Percentiles rank a stretch among this genome's conserved stretches.
Conservation (phyloP, 1,140 invertebrate genomes). For the Ptiloglossa arizonensis region DNA sequence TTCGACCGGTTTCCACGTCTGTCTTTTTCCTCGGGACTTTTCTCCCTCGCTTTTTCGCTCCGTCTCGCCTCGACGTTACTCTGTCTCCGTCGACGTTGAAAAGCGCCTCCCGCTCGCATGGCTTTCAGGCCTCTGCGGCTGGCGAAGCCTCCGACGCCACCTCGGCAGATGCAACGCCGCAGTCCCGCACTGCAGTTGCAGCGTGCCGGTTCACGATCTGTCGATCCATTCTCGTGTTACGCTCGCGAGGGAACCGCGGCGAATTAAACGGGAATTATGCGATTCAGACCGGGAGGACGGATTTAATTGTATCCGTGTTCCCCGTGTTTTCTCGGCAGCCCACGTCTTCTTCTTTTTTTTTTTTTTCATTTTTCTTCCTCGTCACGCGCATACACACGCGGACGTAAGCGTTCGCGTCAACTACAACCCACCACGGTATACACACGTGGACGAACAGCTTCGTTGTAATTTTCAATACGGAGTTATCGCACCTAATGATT, state of each 20-base stretch:
- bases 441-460: too few species aligned
- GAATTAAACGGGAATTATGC: slow-evolving; percentile 24
- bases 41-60: slow-evolving; percentile 13
- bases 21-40: slow-evolving; percentile 40
- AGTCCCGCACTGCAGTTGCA: slow-evolving; percentile 77
- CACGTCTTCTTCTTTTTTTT: too few species aligned
- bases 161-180: slow-evolving; percentile 70
- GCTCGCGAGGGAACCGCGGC: neutral
- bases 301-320: slow-evolving; percentile 9
- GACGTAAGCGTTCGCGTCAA: too few species aligned
- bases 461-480: too few species aligned
- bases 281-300: slow-evolving; percentile 2
- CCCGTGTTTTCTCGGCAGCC: too few species aligned
- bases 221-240: slow-evolving; percentile 5
- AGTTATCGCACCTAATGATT: too few species aligned
- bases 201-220: slow-evolving; percentile 42
- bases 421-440: too few species aligned
- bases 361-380: too few species aligned
- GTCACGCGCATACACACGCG: too few species aligned
- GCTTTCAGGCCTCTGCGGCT: slow-evolving; percentile 64
- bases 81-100: slow-evolving; percentile 38
- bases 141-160: slow-evolving; percentile 56
- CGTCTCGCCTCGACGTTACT: slow-evolving; percentile 24
- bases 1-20: slow-evolving; percentile 6
- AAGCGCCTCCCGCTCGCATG: slow-evolving; percentile 35